Percentiles rank a stretch among this genome's conserved stretches.
Conservation (phyloP, 2,113 vertebrate genomes). For the Phrynosoma blainvillii region DNA sequence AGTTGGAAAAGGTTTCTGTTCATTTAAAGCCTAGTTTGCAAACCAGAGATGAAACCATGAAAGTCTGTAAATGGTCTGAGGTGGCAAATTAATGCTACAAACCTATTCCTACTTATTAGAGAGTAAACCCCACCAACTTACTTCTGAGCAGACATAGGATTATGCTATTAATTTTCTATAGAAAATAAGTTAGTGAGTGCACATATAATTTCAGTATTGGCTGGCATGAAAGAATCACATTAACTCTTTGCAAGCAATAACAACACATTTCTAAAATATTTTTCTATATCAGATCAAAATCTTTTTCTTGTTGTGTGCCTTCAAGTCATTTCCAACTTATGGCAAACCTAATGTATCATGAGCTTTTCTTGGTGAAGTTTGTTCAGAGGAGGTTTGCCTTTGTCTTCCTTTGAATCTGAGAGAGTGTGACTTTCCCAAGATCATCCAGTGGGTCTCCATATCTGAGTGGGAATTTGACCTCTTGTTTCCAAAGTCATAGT, state of each 20-base stretch:
- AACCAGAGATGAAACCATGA: conserved; percentile 33
- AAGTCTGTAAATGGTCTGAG: conserved; percentile 32
- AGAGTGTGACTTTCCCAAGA: too few relatives aligned
- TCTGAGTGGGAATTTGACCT: too few relatives aligned
- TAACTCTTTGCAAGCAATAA: conserved; percentile 43
- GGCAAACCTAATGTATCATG: too few relatives aligned
- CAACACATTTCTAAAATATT: conserved; percentile 57
- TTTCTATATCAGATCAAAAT: conserved; percentile 49
- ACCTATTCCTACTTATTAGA: background rate
- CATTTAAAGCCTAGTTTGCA: conserved; percentile 2
- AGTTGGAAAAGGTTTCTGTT: background rate
- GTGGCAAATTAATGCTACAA: background rate
- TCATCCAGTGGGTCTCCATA: too few relatives aligned
- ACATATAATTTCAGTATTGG: conserved; percentile 38
- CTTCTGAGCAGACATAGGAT: background rate
- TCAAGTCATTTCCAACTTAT: too few relatives aligned
- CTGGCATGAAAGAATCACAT: conserved; percentile 12
- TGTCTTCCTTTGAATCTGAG: too few relatives aligned
- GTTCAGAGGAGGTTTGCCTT: too few relatives aligned
- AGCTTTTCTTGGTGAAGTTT: too few relatives aligned
- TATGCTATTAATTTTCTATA: background rate
- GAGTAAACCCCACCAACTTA: background rate
- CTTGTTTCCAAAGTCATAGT: too few relatives aligned
- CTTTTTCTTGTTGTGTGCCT: too few relatives aligned
- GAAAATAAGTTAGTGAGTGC: background rate